Evolutionary conservation across 2,888 invertebrate species (phyloP).

Genomic region (Chymomyza fuscimana): DNA sequence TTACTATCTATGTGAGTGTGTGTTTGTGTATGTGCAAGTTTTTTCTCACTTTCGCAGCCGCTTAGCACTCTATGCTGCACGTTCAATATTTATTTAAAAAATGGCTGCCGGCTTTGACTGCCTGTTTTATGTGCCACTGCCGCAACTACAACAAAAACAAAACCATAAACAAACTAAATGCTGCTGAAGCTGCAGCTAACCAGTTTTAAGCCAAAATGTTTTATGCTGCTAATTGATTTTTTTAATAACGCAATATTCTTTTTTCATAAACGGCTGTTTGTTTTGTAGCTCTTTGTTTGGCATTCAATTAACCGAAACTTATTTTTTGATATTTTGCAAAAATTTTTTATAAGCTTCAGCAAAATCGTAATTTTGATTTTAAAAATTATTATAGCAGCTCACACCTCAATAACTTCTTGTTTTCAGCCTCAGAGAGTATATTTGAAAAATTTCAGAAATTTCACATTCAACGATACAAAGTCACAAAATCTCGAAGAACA

Average conservation of each 20-base stretch:
- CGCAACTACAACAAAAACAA: conserved; percentile 22
- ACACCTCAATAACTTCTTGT: not conserved
- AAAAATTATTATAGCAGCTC: not conserved
- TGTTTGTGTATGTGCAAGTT: not conserved
- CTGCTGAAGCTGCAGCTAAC: conserved; percentile 19
- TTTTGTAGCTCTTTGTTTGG: conserved; percentile 56
- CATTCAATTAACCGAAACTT: conserved; percentile 71
- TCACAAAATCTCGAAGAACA: no score
- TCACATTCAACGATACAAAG: no score
- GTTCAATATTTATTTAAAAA: conserved; percentile 33
- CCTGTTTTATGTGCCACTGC: conserved; percentile 31
- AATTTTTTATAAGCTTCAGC: conserved; percentile 26
- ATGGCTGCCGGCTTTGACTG: not conserved
- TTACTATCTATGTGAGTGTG: not conserved
- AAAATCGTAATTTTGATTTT: not conserved
- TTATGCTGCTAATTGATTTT: conserved; percentile 71
- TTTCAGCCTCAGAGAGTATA: no score
- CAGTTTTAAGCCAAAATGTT: conserved; percentile 58
- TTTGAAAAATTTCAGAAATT: no score
- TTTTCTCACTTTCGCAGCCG: conserved; percentile 1
- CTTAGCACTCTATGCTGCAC: not conserved
- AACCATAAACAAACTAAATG: conserved; percentile 16
- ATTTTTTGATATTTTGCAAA: conserved; percentile 43
- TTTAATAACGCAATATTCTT: conserved; percentile 43
- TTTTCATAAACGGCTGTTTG: conserved; percentile 18